Percentiles rank a stretch among this genome's conserved stretches.
phyloP scores from a whole-genome alignment of 2,888 invertebrate genomes.

The Cepaea hortensis region DNA sequence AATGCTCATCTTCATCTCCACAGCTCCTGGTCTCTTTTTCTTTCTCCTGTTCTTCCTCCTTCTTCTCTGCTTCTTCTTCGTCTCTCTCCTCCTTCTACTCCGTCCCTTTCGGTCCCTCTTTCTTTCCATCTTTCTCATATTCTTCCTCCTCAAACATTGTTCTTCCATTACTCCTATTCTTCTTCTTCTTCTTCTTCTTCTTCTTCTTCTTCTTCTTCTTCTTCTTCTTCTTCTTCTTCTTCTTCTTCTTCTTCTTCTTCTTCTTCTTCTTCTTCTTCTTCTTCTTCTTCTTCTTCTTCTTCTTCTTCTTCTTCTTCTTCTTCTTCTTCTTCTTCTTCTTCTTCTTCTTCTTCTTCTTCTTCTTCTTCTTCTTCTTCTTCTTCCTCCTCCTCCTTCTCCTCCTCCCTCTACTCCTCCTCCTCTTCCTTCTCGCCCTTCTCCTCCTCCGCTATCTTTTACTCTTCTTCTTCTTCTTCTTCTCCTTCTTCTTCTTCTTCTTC shows the following conservation, averaged over 20 bases:
- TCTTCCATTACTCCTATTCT: no score
- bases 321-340: slow-evolving; percentile 1
- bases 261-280: slow-evolving; percentile 5
- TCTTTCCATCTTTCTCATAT: no score
- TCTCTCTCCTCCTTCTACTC: no score
- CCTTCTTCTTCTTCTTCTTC: background rate
- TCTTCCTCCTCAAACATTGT: no score
- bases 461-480: background rate
- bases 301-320: slow-evolving; percentile 7
- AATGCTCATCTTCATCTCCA: no score
- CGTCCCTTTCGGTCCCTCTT: no score
- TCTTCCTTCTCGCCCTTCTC: background rate
- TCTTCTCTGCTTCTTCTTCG: no score
- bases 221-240: slow-evolving; percentile 42
- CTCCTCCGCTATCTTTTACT: background rate
- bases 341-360: background rate
- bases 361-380: background rate
- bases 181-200: slow-evolving; percentile 27
- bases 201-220: slow-evolving; percentile 39
- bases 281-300: background rate
- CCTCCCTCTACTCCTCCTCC: background rate
- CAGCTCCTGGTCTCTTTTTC: no score
- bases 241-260: slow-evolving; percentile 37
- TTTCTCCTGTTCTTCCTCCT: no score
- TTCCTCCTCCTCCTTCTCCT: background rate